Evolutionary conservation across 2,797 vertebrate genomes (phyloP).

Genomic region (Eospalax fontanierii): DNA sequence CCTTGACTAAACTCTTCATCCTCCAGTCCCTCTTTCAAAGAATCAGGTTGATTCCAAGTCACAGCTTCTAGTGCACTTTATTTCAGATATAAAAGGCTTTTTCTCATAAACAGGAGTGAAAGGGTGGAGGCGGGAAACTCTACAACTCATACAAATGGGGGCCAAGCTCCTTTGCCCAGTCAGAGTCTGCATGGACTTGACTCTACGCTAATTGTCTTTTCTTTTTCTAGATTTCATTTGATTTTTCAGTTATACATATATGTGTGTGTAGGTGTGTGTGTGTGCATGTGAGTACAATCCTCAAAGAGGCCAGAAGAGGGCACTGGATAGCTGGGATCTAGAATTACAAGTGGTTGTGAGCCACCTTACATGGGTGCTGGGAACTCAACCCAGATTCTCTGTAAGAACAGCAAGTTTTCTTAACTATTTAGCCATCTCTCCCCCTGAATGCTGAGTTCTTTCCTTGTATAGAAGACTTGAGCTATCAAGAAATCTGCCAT

Average conservation of each 20-base stretch:
- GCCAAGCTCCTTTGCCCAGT: background rate
- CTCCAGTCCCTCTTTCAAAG: background rate
- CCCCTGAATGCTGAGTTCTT: background rate
- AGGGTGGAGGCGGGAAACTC: rapidly evolving
- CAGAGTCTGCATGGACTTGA: no score
- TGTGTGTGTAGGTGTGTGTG: background rate
- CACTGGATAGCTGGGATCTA: background rate
- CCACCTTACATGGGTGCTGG: background rate
- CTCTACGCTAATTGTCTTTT: no score
- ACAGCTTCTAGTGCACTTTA: rapidly evolving
- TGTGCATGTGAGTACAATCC: background rate
- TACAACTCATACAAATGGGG: background rate
- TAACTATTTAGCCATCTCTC: background rate
- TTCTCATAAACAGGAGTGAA: background rate
- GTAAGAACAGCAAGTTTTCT: background rate
- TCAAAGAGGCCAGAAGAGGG: background rate
- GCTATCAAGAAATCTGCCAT: background rate
- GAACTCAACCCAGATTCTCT: background rate
- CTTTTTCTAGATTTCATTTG: background rate
- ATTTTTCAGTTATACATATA: background rate
- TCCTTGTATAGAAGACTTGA: background rate
- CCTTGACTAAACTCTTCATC: background rate
- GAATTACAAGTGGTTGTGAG: background rate
- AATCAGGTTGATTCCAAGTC: rapidly evolving
- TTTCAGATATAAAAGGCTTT: no score